Evolutionary conservation across 2,113 vertebrate species (phyloP), one percentile per base, ranked within the genome.

Genomic region (Coregonus clupeaformis): DNA sequence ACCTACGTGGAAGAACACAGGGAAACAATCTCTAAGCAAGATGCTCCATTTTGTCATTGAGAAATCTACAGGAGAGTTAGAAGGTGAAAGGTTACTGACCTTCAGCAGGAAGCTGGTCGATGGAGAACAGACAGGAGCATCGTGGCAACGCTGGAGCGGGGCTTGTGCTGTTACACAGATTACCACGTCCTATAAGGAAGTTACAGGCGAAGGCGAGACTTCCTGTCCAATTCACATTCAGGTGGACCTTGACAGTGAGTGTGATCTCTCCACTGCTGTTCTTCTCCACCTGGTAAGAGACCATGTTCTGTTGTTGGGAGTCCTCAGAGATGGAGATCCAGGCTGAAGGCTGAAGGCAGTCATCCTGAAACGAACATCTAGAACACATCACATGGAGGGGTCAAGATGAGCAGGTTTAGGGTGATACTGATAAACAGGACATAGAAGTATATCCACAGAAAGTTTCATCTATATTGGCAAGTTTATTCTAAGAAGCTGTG

Each of bases 281-380:
- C 59, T 75, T n/a, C 4, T n/a, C 0, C 11, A 90, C 32, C 24
- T 22, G 81, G 74, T 89, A 77, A 32, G 90, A 89, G 72, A 91
- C 42, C 68, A 91, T 82, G 62, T 79, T 71, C 18, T 81, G 68
- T 42, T 78, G 67, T 3, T 88, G 74, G 71, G 20, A 76, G 1
- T 74, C 76, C 1, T 87, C 85, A 55, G 89, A 77, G 67, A 91
- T 87, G 69, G 89, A 87, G 5, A 91, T 6, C 92, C 92, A 92
- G 67, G 79, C 32, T 36, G 85, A 80, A 36, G 52, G 49, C 57
- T 52, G 49, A n/a, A 0, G 20, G 49, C 93, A 94, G 5, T 92
- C 87, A 14, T 80, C 76, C 68, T 83, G 75, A 76, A 88, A 88
- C 0, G 71, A 85, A 75, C 92, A 94, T 2, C 93, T 94, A 52